Evolutionary conservation across 1,140 invertebrate species (phyloP).

Genomic region (Glomeris maerens): DNA sequence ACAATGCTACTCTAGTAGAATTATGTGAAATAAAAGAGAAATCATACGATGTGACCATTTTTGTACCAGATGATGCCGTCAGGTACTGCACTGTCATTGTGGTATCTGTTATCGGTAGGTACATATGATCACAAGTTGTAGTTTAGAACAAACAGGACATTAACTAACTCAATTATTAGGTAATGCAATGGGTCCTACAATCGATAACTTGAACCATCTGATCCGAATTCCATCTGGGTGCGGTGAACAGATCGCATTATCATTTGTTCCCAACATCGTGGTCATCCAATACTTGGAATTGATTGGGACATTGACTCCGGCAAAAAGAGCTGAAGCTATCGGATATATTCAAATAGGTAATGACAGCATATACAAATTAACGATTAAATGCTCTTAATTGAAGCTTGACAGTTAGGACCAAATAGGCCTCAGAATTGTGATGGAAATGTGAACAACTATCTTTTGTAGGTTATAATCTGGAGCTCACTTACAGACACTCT

Average conservation of each 20-base stretch:
- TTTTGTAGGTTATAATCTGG: constrained; percentile 64
- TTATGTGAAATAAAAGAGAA: too few species aligned
- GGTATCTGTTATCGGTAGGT: too few species aligned
- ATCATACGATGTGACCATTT: too few species aligned
- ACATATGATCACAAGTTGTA: too few species aligned
- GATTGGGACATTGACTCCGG: constrained; percentile 27
- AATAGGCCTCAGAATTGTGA: constrained; percentile 6
- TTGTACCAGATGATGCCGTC: too few species aligned
- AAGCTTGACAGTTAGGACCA: too few species aligned
- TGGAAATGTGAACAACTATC: not conserved
- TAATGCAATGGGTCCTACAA: constrained; percentile 57
- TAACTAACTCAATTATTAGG: too few species aligned
- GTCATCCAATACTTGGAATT: constrained; percentile 57
- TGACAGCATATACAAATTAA: too few species aligned
- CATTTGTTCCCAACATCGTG: constrained; percentile 80
- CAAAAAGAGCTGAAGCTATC: constrained; percentile 31
- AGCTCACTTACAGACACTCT: constrained; percentile 70
- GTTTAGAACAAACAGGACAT: too few species aligned
- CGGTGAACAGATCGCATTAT: constrained; percentile 89
- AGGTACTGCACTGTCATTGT: too few species aligned
- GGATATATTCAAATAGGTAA: constrained; percentile 37
- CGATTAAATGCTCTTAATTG: too few species aligned
- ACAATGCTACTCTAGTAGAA: too few species aligned
- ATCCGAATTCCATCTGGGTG: constrained; percentile 73
- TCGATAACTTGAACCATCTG: constrained; percentile 56